A percentile compares a stretch with the other conserved stretches of the same genome.
Evolutionary conservation across 2,888 invertebrate species (phyloP).

Genomic region (Serrognathus titanus): DNA sequence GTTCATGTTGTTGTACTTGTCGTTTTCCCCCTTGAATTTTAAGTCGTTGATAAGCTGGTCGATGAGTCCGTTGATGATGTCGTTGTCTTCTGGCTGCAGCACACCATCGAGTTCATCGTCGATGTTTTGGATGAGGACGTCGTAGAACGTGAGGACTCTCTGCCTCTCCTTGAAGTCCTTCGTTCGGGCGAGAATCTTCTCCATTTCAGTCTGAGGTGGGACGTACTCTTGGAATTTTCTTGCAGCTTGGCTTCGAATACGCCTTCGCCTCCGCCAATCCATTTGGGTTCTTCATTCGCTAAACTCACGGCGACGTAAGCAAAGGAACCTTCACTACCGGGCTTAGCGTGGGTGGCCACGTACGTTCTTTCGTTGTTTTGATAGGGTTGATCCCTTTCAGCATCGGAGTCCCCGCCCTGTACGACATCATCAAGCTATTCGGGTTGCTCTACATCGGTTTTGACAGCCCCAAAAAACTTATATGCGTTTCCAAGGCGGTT

Average conservation of each 20-base stretch:
- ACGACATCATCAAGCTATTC: conserved; percentile 40
- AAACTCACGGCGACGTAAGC: conserved; percentile 49
- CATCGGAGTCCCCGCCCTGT: conserved; percentile 24
- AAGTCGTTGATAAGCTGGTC: conserved; percentile 42
- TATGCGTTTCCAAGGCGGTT: conserved; percentile 41
- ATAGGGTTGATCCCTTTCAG: conserved; percentile 28
- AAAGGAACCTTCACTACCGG: conserved; percentile 48
- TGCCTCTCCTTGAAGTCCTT: conserved; percentile 43
- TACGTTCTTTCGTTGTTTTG: conserved; percentile 47
- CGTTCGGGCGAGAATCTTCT: conserved; percentile 42
- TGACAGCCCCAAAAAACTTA: conserved; percentile 38
- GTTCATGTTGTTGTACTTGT: conserved; percentile 32
- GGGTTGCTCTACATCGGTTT: conserved; percentile 34
- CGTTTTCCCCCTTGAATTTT: conserved; percentile 35
- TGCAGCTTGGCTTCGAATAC: conserved; percentile 36
- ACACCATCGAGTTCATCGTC: conserved; percentile 47
- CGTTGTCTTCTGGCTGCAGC: conserved; percentile 32
- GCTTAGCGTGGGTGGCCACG: conserved; percentile 49
- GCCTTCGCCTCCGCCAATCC: conserved; percentile 43
- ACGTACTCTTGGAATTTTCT: conserved; percentile 37
- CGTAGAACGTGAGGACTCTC: conserved; percentile 46
- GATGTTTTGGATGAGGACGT: conserved; percentile 46
- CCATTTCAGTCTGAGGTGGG: conserved; percentile 43
- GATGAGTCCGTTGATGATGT: conserved; percentile 40
- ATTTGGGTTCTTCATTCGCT: conserved; percentile 43